Conservation (phyloP, 2,888 invertebrate genomes). For the Liposcelis brunnea region DNA sequence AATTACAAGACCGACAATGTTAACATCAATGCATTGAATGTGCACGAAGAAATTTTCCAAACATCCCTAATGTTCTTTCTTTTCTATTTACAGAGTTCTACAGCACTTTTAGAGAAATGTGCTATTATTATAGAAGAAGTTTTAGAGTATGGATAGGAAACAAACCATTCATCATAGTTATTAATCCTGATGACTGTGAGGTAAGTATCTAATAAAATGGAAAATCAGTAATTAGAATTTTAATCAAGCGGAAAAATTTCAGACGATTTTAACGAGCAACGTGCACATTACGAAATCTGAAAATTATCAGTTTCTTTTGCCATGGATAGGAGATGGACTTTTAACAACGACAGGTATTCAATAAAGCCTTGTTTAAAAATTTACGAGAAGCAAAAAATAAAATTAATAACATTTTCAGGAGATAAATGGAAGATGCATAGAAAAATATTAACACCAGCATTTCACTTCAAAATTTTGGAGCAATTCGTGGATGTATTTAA, state of each 20-base stretch:
- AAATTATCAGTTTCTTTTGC: slow-evolving; percentile 18
- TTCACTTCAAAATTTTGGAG: slow-evolving; percentile 29
- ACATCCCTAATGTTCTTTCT: no score
- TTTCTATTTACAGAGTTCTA: not conserved
- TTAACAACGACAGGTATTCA: slow-evolving; percentile 19
- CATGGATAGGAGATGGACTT: slow-evolving; percentile 19
- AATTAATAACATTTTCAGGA: slow-evolving; percentile 20
- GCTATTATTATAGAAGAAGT: slow-evolving; percentile 2
- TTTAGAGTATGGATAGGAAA: slow-evolving; percentile 15
- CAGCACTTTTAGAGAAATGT: not conserved
- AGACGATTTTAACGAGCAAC: slow-evolving; percentile 18
- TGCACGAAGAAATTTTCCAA: no score
- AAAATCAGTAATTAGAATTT: not conserved
- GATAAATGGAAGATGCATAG: slow-evolving; percentile 29
- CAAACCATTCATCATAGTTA: slow-evolving; percentile 11
- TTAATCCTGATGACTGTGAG: slow-evolving; percentile 15
- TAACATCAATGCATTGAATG: no score
- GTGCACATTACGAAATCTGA: slow-evolving; percentile 17
- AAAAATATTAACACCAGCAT: slow-evolving; percentile 30
- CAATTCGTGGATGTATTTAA: slow-evolving; percentile 26
- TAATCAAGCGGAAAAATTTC: not conserved
- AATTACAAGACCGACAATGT: no score
- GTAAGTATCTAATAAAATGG: slow-evolving; percentile 10
- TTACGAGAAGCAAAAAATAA: not conserved
- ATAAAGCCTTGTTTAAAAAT: not conserved